Base-by-base conservation (phyloP, 2,888 invertebrate species). In the Polietes domitor region DNA sequence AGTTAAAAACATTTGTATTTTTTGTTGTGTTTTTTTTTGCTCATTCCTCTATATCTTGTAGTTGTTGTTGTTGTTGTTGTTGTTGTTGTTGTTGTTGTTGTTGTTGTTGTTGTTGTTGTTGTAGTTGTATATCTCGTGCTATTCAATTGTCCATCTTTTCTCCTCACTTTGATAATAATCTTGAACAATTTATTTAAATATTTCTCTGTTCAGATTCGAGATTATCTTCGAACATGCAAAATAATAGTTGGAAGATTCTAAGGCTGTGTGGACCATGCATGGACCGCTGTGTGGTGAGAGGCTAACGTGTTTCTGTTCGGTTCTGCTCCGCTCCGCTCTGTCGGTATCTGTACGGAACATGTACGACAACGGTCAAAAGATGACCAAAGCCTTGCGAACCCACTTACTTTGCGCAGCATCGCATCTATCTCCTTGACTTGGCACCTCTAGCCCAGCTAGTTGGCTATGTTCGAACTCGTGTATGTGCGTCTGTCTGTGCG, bases 161-260 rank as follows among this genome's bases (percentile, higher is more conserved):
- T 61, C 12, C 21, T 77, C 43, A 73, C 55, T 15, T 43, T 72
- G 84, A 84, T 81, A 84, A 79, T 70, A 81, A 84, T 84, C 84
- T 84, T 76, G 81, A 81, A 84, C 84, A 84, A 84, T 84, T 84
- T 84, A 84, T 84, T 84, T 84, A 84, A 84, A 84, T 84, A 84
- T 84, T 84, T 84, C 41, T 77, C 24, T 28, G 61, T 68, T 79
- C 78, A n/a, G n/a, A 76, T 84, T 84, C 79, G 81, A 79, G 84
- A 84, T 84, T 84, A 84, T 84, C 84, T 68, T 0, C 37, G 68
- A 81, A 84, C 84, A 84, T 84, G 81, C 75, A 81, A 84, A 71
- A 77, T 73, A 75, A 63, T 50, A 72, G 24, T 77, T n/a, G 7
- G 21, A 53, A 53, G 53, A 3, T 7, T 37, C 37, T 3, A 9